phyloP scores from a whole-genome alignment of 1,140 invertebrate genomes.

The Drosophila mojavensis region DNA sequence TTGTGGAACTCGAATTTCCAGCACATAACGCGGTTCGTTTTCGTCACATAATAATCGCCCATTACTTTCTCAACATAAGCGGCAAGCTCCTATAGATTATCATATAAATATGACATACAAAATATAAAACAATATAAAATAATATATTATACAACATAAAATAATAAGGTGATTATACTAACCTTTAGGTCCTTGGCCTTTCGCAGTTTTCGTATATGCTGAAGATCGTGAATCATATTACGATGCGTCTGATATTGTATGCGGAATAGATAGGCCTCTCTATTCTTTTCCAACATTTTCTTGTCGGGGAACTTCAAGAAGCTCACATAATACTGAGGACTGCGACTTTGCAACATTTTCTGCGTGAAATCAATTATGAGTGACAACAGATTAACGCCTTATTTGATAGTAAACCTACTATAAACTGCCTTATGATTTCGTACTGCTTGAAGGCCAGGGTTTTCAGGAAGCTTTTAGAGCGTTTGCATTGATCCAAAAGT shows the following conservation, averaged over 20 bases:
- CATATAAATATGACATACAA: neutral
- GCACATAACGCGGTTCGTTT: slow-evolving; percentile 77
- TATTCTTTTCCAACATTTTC: slow-evolving; percentile 51
- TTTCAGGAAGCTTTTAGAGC: slow-evolving; percentile 42
- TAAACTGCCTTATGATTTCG: slow-evolving; percentile 63
- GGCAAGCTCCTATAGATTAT: slow-evolving; percentile 1
- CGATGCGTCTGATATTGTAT: slow-evolving; percentile 79
- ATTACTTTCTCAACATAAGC: slow-evolving; percentile 70
- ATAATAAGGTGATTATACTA: too few species aligned
- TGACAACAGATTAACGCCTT: neutral
- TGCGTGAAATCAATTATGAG: neutral
- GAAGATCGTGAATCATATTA: slow-evolving; percentile 66
- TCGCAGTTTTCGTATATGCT: slow-evolving; percentile 50
- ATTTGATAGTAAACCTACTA: slow-evolving; percentile 30
- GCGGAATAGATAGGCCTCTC: slow-evolving; percentile 62
- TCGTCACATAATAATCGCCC: slow-evolving; percentile 74
- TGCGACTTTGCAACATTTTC: slow-evolving; percentile 80
- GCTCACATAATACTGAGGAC: slow-evolving; percentile 65
- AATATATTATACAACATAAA: too few species aligned
- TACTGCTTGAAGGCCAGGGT: slow-evolving; percentile 57
- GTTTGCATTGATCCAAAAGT: slow-evolving; percentile 60
- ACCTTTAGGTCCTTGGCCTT: slow-evolving; percentile 37
- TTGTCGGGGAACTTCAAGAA: slow-evolving; percentile 67
- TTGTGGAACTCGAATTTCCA: slow-evolving; percentile 80
- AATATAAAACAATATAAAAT: neutral